Conservation (phyloP, 2,113 vertebrate species). For the Elgaria multicarinata region DNA sequence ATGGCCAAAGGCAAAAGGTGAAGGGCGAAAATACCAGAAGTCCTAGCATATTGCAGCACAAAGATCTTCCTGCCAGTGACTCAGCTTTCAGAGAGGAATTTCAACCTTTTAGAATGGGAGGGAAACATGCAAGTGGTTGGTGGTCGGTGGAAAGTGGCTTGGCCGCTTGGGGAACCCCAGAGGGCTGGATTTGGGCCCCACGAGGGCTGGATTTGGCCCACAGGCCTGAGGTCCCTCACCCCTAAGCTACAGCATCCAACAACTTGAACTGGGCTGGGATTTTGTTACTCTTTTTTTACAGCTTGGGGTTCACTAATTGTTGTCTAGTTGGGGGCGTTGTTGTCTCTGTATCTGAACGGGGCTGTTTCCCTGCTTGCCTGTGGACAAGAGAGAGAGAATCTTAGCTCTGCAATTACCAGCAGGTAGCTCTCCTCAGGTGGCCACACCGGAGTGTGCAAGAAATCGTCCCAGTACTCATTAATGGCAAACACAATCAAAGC, state of each 20-base stretch:
- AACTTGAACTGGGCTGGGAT: neutral
- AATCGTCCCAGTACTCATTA: slow-evolving; percentile 55
- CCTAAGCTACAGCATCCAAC: neutral
- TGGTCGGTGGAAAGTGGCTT: no score
- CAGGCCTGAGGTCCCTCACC: no score
- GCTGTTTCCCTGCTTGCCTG: slow-evolving; percentile 21
- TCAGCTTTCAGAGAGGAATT: no score
- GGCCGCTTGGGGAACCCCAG: no score
- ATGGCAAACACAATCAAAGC: slow-evolving; percentile 45
- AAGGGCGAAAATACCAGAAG: no score
- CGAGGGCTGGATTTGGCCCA: no score
- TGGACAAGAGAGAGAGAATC: slow-evolving; percentile 36
- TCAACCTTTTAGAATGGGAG: no score
- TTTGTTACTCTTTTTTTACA: neutral
- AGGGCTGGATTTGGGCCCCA: no score
- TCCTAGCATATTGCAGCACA: no score
- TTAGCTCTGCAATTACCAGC: slow-evolving; percentile 41
- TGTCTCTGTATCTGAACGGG: neutral
- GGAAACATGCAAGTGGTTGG: no score
- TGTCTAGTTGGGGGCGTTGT: neutral
- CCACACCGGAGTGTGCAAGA: slow-evolving; percentile 27
- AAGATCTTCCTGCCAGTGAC: no score
- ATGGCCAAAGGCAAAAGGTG: no score
- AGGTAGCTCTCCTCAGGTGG: slow-evolving; percentile 46
- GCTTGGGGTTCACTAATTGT: slow-evolving; percentile 12